These are phyloP conservation scores for Paraplagusia blochii DNA, from an alignment of 2,113 vertebrate genomes.

Conservation along the genomic window DNA sequence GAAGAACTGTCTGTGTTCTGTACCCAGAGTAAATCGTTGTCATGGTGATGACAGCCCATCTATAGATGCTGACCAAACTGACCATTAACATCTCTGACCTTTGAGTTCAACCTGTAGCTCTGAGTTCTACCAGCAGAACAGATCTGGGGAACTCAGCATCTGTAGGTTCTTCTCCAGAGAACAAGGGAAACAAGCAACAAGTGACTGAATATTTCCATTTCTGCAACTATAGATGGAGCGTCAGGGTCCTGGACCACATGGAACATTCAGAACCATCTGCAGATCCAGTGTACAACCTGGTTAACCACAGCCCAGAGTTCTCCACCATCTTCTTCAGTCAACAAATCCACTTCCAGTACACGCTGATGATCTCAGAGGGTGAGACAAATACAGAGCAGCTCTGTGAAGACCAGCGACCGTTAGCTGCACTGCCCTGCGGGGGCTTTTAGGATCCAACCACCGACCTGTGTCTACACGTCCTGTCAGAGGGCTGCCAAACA, in stretches of 20 bases:
- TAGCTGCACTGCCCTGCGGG: slow-evolving; percentile 32
- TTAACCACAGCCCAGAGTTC: slow-evolving; percentile 33
- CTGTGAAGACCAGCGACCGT: slow-evolving; percentile 31
- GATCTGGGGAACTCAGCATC: slow-evolving; percentile 1
- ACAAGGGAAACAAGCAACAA: too few relatives aligned
- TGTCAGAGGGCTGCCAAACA: slow-evolving; percentile 22
- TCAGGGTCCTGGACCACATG: too few relatives aligned
- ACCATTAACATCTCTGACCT: slow-evolving; percentile 18
- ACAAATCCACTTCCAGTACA: slow-evolving; percentile 33
- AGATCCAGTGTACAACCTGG: slow-evolving; percentile 31
- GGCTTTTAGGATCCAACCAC: slow-evolving; percentile 19
- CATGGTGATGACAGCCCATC: too few relatives aligned
- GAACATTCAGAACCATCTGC: slow-evolving; percentile 21
- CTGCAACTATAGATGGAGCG: slow-evolving; percentile 43
- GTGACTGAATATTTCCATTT: slow-evolving; percentile 41
- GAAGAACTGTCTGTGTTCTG: too few relatives aligned
- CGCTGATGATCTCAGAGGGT: background rate
- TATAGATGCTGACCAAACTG: too few relatives aligned
- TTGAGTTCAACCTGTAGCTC: slow-evolving; percentile 14
- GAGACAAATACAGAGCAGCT: slow-evolving; percentile 26
- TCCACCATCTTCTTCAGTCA: slow-evolving; percentile 24
- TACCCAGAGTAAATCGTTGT: too few relatives aligned
- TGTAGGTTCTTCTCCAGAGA: background rate
- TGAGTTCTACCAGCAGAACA: slow-evolving; percentile 9
- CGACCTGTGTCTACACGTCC: slow-evolving; percentile 22